Conservation (phyloP, 2,797 vertebrate species). For the Fistularia commersonii region DNA sequence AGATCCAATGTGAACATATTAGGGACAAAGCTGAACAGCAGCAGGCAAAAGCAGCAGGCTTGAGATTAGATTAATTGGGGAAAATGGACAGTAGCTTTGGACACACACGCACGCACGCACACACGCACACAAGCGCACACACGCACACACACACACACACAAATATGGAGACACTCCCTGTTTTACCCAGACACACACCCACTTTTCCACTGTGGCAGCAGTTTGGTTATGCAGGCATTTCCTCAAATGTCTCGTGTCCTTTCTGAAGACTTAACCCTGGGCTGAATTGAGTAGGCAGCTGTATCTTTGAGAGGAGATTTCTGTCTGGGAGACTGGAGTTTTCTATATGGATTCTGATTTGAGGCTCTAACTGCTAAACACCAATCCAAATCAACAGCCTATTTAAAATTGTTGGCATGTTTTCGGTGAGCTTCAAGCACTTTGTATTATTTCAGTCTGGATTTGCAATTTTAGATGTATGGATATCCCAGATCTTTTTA, state of each 20-base stretch:
- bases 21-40: background rate
- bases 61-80: slow-evolving; percentile 26
- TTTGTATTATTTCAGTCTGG: too few relatives aligned
- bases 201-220: slow-evolving; percentile 56
- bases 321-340: slow-evolving; percentile 5
- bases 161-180: slow-evolving; percentile 5
- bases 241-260: slow-evolving; percentile 44
- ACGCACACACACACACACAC: slow-evolving; percentile 1
- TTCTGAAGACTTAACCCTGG: slow-evolving; percentile 20
- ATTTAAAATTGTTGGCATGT: too few relatives aligned
- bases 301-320: slow-evolving; percentile 6
- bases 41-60: slow-evolving; percentile 12
- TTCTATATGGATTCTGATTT: too few relatives aligned
- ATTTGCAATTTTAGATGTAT: too few relatives aligned
- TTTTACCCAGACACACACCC: slow-evolving; percentile 22
- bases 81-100: slow-evolving; percentile 26
- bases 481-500: too few relatives aligned
- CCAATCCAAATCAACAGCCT: too few relatives aligned
- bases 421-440: too few relatives aligned
- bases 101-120: background rate
- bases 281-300: slow-evolving; percentile 4
- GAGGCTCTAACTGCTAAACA: too few relatives aligned
- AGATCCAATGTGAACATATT: slow-evolving; percentile 24
- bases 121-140: background rate
- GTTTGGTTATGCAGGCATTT: slow-evolving; percentile 62